These are phyloP conservation scores for Magallana gigas DNA, from an alignment of 1,140 invertebrate genomes.

Conservation along the genomic window DNA sequence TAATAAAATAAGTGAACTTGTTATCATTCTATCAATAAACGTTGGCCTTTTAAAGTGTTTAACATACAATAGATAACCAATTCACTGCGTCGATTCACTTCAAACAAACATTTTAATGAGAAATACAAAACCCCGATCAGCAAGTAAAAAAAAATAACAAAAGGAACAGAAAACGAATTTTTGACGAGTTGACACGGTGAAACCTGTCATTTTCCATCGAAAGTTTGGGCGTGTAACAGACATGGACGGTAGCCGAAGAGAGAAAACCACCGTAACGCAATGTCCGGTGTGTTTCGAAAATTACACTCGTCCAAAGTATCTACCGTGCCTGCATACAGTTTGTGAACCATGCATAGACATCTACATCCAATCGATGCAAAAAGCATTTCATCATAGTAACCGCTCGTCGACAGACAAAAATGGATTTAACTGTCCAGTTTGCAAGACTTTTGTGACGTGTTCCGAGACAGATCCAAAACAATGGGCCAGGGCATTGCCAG, in stretches of 20 bases:
- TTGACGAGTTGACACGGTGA: slow-evolving; percentile 2
- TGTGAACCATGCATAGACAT: slow-evolving; percentile 44
- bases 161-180: slow-evolving; percentile 21
- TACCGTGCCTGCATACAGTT: slow-evolving; percentile 46
- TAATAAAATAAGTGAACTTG: not conserved
- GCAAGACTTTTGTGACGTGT: slow-evolving; percentile 37
- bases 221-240: not conserved
- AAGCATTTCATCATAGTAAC: not conserved
- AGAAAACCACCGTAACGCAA: not conserved
- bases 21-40: not conserved
- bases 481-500: slow-evolving; percentile 44
- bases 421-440: slow-evolving; percentile 50
- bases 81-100: not conserved
- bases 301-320: slow-evolving; percentile 47
- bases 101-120: not conserved
- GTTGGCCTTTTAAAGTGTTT: not conserved
- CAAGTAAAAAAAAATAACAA: not conserved
- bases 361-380: slow-evolving; percentile 41
- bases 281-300: slow-evolving; percentile 36
- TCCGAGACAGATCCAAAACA: slow-evolving; percentile 33
- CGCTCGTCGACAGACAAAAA: not conserved
- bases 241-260: not conserved
- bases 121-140: not conserved
- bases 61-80: not conserved
- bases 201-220: not conserved